Base-by-base conservation (phyloP, 2,113 vertebrate genomes). In the Antechinus stuartii region DNA sequence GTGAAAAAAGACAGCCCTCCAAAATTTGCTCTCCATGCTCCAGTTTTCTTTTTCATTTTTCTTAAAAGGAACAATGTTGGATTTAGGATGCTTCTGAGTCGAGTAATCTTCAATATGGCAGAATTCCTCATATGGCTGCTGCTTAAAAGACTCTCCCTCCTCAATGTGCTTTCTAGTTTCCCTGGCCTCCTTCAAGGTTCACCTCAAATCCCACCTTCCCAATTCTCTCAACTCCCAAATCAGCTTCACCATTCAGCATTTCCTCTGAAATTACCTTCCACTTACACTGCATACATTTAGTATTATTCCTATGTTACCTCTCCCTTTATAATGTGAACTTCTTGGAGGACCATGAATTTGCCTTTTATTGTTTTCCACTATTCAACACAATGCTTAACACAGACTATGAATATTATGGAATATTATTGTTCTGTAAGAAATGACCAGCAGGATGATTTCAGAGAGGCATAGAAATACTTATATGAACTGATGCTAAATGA, bases 1-100 rank as follows among this genome's bases (percentile, higher is more conserved):
- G 42, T 50, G 42, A 91, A 94, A 97, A 92, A 76, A 35, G 93
- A 97, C 90, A 94, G 92, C 61, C n/a, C 94, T 93, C 91, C 94
- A 96, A 97, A 54, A 94, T 96, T 93, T 89, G 46, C n/a, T 95
- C 95, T 76, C 57, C 89, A n/a, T 1, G 93, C 90, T 49, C 46
- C 56, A 91, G 94, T 54, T 94, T 94, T 95, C 97, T 2, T 16
- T 76, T 76, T 76, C 30, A 76, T 76, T 76, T 76, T 14, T 76
- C 61, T 76, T n/a, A 76, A 76, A 76, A 76, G 12, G 57, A 76
- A 19, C 14, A 14, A 16, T 76, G 57, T 61, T 61, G 27, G 27
- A 61, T 61, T 24, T 30, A 30, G 27, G n/a, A 76, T 14, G 35
- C 12, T 35, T 68, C 12, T n/a, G 26, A 68, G 30, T 12, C 30